Conservation (phyloP, 2,888 invertebrate genomes). For the Polydesmus complanatus region DNA sequence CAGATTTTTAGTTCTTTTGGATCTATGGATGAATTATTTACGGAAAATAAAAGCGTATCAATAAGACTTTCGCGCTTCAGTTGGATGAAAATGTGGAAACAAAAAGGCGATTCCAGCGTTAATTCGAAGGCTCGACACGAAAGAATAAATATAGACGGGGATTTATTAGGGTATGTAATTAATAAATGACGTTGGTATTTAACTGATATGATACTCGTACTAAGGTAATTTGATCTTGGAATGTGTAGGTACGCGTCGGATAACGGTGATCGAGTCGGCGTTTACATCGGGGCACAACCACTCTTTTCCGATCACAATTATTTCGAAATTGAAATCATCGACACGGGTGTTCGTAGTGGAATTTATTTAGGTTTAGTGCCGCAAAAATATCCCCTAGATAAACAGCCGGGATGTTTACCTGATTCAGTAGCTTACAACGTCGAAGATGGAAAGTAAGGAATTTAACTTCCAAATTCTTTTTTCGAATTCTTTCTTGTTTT, state of each 20-base stretch:
- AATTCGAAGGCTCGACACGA: constrained; percentile 7
- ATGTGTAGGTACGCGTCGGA: constrained; percentile 30
- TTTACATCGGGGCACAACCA: constrained; percentile 31
- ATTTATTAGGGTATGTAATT: constrained; percentile 9
- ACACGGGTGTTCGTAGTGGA: constrained; percentile 28
- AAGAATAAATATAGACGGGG: constrained; percentile 8
- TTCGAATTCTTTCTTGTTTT: too few relatives aligned
- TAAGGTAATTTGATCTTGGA: background rate
- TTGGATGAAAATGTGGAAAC: constrained; percentile 17
- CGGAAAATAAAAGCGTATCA: constrained; percentile 19
- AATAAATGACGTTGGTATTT: too few relatives aligned
- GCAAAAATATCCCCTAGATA: constrained; percentile 31
- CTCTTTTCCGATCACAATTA: constrained; percentile 30
- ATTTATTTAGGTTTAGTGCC: constrained; percentile 33
- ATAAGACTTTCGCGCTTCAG: constrained; percentile 10
- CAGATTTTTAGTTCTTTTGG: constrained; percentile 18
- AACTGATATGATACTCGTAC: background rate
- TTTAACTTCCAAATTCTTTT: background rate
- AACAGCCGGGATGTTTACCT: constrained; percentile 33
- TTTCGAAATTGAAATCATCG: constrained; percentile 33
- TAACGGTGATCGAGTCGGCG: constrained; percentile 29
- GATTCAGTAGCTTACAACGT: constrained; percentile 35
- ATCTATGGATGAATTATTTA: constrained; percentile 22
- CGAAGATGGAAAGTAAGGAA: constrained; percentile 35
- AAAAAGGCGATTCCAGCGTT: constrained; percentile 11